phyloP scores from a whole-genome alignment of 2,888 invertebrate species.

The Chaetogeoica ovagalla region DNA sequence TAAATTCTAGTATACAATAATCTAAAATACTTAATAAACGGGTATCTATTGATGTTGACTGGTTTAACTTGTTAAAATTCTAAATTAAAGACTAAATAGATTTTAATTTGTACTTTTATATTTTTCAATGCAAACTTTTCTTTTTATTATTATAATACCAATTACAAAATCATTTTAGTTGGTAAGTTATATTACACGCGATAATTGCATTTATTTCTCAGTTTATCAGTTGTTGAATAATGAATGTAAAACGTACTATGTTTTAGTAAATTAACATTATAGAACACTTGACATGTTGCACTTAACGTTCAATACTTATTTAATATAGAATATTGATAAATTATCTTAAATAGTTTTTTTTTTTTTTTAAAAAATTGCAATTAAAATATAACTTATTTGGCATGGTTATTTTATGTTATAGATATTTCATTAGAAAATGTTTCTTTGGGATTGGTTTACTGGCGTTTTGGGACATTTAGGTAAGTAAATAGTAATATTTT shows the following conservation, averaged over 20 bases:
- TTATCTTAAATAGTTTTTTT: too few species aligned
- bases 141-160: background rate
- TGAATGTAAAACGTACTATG: too few species aligned
- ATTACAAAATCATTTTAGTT: background rate
- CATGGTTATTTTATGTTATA: conserved; percentile 10
- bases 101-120: too few species aligned
- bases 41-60: background rate
- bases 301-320: too few species aligned
- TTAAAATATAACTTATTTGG: background rate
- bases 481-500: conserved; percentile 62
- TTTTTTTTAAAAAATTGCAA: too few species aligned
- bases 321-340: too few species aligned
- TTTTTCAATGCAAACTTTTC: background rate
- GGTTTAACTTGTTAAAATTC: background rate
- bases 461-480: conserved; percentile 91
- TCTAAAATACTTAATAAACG: background rate
- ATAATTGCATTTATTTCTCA: too few species aligned
- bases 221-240: too few species aligned
- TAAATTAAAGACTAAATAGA: background rate
- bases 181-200: background rate
- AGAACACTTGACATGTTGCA: too few species aligned
- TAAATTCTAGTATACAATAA: background rate
- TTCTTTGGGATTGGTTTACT: conserved; percentile 95
- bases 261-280: too few species aligned
- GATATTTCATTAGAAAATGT: conserved; percentile 65